phyloP scores from a whole-genome alignment of 2,113 vertebrate genomes.

The Lasiurus cinereus region DNA sequence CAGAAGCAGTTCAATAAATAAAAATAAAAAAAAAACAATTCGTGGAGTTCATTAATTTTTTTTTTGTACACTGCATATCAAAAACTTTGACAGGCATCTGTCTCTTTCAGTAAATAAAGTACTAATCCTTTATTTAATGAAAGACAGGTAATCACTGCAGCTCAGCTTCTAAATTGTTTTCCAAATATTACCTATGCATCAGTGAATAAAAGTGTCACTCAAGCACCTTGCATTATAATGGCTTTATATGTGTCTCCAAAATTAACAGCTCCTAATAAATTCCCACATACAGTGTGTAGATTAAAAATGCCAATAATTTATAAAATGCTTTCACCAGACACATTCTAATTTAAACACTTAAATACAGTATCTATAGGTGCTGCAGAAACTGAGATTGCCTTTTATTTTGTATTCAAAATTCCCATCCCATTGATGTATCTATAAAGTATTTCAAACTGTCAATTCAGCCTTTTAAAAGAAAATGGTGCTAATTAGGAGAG shows the following conservation, averaged over 20 bases:
- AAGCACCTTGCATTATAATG: constrained; percentile 67
- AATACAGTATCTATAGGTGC: constrained; percentile 79
- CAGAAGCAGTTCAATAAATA: constrained; percentile 59
- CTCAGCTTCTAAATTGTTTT: constrained; percentile 81
- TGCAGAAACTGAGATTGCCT: constrained; percentile 73
- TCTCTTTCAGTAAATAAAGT: constrained; percentile 82
- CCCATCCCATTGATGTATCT: constrained; percentile 77
- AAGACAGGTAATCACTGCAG: constrained; percentile 87
- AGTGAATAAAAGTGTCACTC: constrained; percentile 56
- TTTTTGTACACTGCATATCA: constrained; percentile 63
- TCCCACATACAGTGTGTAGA: constrained; percentile 72
- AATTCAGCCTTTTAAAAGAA: constrained; percentile 79
- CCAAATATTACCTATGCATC: constrained; percentile 73
- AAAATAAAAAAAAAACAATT: constrained; percentile 3
- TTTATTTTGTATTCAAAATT: constrained; percentile 70
- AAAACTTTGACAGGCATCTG: constrained; percentile 78
- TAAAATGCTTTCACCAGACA: constrained; percentile 77
- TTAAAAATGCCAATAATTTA: constrained; percentile 85
- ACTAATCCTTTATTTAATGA: constrained; percentile 90
- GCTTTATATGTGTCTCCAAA: constrained; percentile 74
- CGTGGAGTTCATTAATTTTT: constrained; percentile 16
- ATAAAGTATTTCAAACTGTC: constrained; percentile 83
- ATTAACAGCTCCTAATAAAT: constrained; percentile 83
- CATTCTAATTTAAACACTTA: constrained; percentile 81
- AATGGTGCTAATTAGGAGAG: constrained; percentile 75